phyloP scores from a whole-genome alignment of 2,797 vertebrate species.

The Helarctos malayanus region DNA sequence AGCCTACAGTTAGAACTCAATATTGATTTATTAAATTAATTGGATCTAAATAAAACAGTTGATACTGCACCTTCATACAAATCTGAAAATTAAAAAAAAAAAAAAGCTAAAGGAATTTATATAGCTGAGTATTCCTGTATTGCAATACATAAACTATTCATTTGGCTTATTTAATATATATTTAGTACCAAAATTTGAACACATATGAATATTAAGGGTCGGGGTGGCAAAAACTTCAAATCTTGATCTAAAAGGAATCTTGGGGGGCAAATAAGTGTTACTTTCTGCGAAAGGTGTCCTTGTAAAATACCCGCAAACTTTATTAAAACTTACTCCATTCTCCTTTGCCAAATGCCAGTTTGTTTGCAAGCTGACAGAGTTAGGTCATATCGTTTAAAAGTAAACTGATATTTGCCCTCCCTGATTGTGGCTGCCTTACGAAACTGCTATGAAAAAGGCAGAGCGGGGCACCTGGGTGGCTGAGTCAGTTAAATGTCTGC shows the following conservation, averaged over 20 bases:
- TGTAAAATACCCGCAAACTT: background rate
- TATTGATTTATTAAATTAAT: background rate
- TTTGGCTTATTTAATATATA: background rate
- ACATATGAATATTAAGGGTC: background rate
- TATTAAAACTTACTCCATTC: background rate
- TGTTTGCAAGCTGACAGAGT: background rate
- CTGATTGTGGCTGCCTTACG: background rate
- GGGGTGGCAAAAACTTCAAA: background rate
- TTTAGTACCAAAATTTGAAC: background rate
- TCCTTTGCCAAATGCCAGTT: background rate
- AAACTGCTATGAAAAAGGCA: background rate
- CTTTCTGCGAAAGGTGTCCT: background rate
- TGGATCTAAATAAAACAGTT: background rate
- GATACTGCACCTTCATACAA: background rate
- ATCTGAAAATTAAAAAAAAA: conserved; percentile 12
- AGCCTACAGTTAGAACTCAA: background rate
- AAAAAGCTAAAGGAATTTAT: background rate
- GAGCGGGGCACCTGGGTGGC: background rate
- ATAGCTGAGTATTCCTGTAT: background rate
- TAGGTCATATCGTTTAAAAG: background rate
- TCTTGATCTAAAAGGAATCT: background rate
- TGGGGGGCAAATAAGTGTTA: background rate
- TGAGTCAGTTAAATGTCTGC: too few relatives aligned
- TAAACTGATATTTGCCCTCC: background rate
- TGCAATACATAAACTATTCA: background rate